These are phyloP conservation scores for Leucosticte australis DNA, from an alignment of 2,113 vertebrate genomes.

Conservation along the genomic window DNA sequence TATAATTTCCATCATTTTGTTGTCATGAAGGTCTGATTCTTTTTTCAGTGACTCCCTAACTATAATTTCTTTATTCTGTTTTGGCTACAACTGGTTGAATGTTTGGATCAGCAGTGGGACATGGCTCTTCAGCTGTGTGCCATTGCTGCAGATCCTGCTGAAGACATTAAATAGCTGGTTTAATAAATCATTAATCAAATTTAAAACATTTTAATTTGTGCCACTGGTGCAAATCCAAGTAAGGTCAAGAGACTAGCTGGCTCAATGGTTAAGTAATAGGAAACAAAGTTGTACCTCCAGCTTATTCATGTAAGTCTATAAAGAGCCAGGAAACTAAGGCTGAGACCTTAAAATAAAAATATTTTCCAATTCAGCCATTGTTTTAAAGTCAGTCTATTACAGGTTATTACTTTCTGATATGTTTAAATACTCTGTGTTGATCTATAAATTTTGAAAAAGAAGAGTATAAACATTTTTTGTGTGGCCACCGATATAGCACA, in stretches of 20 bases:
- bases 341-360: not conserved
- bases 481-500: not conserved
- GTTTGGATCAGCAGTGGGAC: not conserved
- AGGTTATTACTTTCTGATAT: not conserved
- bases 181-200: slow-evolving; percentile 43
- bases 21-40: not conserved
- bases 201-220: slow-evolving; percentile 36
- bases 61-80: not conserved
- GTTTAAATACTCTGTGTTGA: not conserved
- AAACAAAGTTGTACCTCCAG: not conserved
- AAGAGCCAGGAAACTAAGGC: not conserved
- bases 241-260: slow-evolving; percentile 15
- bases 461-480: not conserved
- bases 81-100: not conserved
- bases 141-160: not conserved
- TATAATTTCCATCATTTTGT: not conserved
- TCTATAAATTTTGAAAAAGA: not conserved
- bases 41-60: not conserved
- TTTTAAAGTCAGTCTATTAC: not conserved
- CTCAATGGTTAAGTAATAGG: slow-evolving; percentile 15
- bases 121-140: not conserved
- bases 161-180: not conserved
- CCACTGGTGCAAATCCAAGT: slow-evolving; percentile 26
- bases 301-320: not conserved
- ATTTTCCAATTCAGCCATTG: not conserved